A percentile compares a stretch with the other conserved stretches of the same genome.
Conservation (phyloP, 1,140 invertebrate species). For the Eumaeus atala region DNA sequence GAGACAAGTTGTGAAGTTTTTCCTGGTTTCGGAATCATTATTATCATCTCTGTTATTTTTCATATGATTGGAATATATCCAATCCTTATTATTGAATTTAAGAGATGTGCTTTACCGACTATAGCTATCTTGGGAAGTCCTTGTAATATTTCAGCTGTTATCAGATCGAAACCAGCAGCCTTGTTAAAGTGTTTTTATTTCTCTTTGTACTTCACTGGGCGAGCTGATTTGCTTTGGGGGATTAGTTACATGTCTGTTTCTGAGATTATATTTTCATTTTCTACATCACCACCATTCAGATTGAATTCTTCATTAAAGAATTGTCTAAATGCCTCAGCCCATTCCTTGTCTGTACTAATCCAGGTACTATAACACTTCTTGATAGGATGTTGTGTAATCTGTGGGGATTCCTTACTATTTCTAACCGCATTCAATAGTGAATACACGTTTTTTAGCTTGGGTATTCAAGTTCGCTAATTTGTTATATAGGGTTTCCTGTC, state of each 20-base stretch:
- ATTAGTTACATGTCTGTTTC: too few species aligned
- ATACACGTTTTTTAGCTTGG: neutral
- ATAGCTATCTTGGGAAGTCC: conserved; percentile 3
- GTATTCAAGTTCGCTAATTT: neutral
- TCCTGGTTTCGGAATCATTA: conserved; percentile 21
- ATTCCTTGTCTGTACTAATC: too few species aligned
- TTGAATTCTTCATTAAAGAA: too few species aligned
- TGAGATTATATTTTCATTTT: too few species aligned
- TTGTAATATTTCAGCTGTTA: conserved; percentile 11
- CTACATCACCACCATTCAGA: too few species aligned
- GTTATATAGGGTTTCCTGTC: neutral
- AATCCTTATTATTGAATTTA: conserved; percentile 16
- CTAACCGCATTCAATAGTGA: too few species aligned
- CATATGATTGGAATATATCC: conserved; percentile 12
- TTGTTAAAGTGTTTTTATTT: conserved; percentile 9
- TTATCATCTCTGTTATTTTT: conserved; percentile 16
- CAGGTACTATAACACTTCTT: too few species aligned
- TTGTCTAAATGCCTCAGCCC: too few species aligned
- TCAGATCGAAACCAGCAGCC: conserved; percentile 11
- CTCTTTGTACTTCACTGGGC: neutral
- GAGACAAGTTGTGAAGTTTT: conserved; percentile 1
- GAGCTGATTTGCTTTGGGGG: too few species aligned
- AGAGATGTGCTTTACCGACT: conserved; percentile 7
- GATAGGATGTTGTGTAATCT: too few species aligned
- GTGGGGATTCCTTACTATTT: too few species aligned